Base-by-base conservation (phyloP, 1,140 invertebrate species). In the Mesaphorura yosii region DNA sequence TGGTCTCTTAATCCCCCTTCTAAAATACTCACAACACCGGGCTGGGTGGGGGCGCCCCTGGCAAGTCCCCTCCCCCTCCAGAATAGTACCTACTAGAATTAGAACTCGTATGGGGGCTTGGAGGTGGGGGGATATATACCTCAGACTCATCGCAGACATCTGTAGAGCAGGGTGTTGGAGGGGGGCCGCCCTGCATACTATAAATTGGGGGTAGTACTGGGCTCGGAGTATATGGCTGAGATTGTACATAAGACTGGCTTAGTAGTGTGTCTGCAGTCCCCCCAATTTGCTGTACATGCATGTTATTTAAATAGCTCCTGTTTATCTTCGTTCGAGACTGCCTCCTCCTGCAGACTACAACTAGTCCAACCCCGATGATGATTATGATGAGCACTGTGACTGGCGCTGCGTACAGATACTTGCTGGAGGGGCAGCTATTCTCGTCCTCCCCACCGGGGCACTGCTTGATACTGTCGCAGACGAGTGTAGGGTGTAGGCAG, bases 121-220 rank as follows among this genome's bases (percentile, higher is more conserved):
- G 63, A 10, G 62, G 62, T n/a, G 64, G 62, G 7, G 58, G 59
- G 22, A 46, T 28, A 41, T 60, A 60, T 41, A 60, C 57, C 40
- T 89, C 86, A 2, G 83, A 86, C 63, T 58, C 88, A 64, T 91
- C 86, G 67, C 85, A 90, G 12, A 92, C 84, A 67, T 94, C 90
- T 2, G 91, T 94, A 59, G 86, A 88, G 67, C 88, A 93, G 0
- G 91, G 90, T 6, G 90, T 94, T 3, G 89, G 89, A 1, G 88
- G 89, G 17, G 90, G 90, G 1, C 87, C 87, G 60, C 84, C 80
- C 72, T 88, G 86, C 26, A 81, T 80, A 19, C 77, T 78, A 57
- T 82, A 78, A 34, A n/a, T 34, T n/a, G n/a, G n/a, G n/a, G n/a
- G n/a, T n/a, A n/a, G n/a, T n/a, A n/a, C n/a, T n/a, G n/a, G n/a